Conservation (phyloP, 2,113 vertebrate genomes). For the Leptobrachium ailaonicum region DNA sequence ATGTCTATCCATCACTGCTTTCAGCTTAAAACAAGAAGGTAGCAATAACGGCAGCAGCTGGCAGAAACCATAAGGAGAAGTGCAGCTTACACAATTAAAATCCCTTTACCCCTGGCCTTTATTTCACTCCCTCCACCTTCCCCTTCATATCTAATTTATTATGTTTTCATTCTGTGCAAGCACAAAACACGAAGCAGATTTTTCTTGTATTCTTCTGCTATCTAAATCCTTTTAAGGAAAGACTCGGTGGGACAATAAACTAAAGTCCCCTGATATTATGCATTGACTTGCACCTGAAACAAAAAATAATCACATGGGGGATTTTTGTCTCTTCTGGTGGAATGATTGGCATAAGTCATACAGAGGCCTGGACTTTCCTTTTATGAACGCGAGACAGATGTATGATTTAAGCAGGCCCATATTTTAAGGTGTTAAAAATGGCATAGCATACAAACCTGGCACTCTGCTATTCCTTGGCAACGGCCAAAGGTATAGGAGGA, state of each 20-base stretch:
- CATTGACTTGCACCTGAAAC: conserved; percentile 63
- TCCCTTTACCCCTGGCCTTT: conserved; percentile 82
- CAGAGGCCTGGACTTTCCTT: conserved; percentile 69
- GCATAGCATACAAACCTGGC: conserved; percentile 43
- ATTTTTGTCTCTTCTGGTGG: conserved; percentile 66
- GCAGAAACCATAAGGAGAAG: conserved; percentile 79
- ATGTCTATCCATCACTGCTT: conserved; percentile 88
- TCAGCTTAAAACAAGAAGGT: conserved; percentile 74
- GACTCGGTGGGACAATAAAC: conserved; percentile 65
- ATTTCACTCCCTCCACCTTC: conserved; percentile 71
- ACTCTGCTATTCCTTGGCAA: conserved; percentile 52
- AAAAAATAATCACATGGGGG: conserved; percentile 61
- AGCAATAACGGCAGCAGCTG: conserved; percentile 80
- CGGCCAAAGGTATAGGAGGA: conserved; percentile 25
- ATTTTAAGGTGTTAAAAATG: conserved; percentile 33
- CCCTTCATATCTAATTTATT: conserved; percentile 69
- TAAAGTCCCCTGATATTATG: conserved; percentile 63
- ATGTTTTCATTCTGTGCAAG: conserved; percentile 72
- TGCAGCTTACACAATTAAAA: conserved; percentile 83
- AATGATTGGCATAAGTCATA: conserved; percentile 75
- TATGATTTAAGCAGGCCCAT: conserved; percentile 37
- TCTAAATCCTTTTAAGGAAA: conserved; percentile 66
- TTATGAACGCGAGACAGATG: conserved; percentile 54
- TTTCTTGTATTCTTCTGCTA: conserved; percentile 80
- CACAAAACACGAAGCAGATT: conserved; percentile 77